Conservation (phyloP, 2,113 vertebrate genomes). For the Fukomys damarensis region DNA sequence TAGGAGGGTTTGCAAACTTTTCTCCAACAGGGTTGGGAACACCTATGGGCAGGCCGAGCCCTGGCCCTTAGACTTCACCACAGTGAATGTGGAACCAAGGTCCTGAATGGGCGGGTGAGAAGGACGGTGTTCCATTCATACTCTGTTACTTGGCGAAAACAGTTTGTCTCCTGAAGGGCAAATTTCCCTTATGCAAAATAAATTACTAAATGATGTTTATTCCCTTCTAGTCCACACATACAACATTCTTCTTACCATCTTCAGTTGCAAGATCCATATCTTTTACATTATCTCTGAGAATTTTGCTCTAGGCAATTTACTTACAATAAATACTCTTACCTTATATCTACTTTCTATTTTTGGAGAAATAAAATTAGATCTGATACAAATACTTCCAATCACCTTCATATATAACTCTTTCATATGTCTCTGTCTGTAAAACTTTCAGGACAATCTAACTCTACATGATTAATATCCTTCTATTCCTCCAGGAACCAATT, state of each 20-base stretch:
- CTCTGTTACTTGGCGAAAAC: neutral
- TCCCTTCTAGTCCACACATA: neutral
- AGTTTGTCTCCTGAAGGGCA: neutral
- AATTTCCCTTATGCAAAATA: neutral
- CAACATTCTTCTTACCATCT: neutral
- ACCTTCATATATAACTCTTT: constrained; percentile 32
- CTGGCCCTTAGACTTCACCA: neutral
- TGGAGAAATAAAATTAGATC: neutral
- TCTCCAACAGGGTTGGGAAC: neutral
- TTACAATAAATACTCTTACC: neutral
- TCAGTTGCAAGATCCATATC: neutral
- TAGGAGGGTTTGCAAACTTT: neutral
- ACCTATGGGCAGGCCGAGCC: neutral
- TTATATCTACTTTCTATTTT: constrained; percentile 52
- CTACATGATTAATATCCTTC: neutral
- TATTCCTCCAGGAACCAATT: neutral
- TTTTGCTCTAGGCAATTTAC: neutral
- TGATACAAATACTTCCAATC: neutral
- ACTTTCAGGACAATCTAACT: neutral
- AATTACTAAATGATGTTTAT: constrained; percentile 10
- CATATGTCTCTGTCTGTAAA: neutral
- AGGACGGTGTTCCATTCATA: neutral
- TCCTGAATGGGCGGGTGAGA: neutral
- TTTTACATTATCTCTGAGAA: constrained; percentile 30
- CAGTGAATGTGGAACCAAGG: neutral